These are phyloP conservation scores for Acanthurus leucopareius DNA, from an alignment of 2,797 vertebrate species.

Conservation along the genomic window DNA sequence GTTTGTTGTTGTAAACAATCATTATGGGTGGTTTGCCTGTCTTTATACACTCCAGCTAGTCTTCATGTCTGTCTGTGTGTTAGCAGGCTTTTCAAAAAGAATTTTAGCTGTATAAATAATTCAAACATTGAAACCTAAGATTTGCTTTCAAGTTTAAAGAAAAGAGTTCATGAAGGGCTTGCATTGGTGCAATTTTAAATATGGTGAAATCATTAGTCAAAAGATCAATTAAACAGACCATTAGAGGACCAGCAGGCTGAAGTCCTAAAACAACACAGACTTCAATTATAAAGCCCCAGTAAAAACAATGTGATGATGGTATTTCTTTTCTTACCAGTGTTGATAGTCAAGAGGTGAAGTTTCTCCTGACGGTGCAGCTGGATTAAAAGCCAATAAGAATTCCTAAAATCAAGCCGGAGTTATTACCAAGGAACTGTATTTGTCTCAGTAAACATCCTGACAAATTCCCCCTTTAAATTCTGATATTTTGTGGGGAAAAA, in stretches of 20 bases:
- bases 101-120: not conserved
- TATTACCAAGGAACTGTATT: not conserved
- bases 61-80: not conserved
- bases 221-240: not conserved
- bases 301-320: not conserved
- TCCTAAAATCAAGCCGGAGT: not conserved
- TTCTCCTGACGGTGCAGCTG: not conserved
- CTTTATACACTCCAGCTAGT: not conserved
- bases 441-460: not conserved
- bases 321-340: not conserved
- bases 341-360: not conserved
- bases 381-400: not conserved
- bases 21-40: slow-evolving; percentile 1
- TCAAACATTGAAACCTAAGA: not conserved
- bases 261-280: not conserved
- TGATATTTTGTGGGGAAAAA: not conserved
- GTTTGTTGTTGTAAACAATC: slow-evolving; percentile 1
- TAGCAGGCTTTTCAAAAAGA: not conserved
- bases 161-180: too few relatives aligned
- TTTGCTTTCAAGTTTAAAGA: too few relatives aligned
- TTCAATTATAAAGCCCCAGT: not conserved
- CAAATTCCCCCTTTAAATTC: not conserved
- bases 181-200: not conserved
- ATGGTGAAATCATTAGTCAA: not conserved
- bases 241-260: not conserved